Conservation (phyloP, 2,113 vertebrate genomes). For the Ascaphus truei region DNA sequence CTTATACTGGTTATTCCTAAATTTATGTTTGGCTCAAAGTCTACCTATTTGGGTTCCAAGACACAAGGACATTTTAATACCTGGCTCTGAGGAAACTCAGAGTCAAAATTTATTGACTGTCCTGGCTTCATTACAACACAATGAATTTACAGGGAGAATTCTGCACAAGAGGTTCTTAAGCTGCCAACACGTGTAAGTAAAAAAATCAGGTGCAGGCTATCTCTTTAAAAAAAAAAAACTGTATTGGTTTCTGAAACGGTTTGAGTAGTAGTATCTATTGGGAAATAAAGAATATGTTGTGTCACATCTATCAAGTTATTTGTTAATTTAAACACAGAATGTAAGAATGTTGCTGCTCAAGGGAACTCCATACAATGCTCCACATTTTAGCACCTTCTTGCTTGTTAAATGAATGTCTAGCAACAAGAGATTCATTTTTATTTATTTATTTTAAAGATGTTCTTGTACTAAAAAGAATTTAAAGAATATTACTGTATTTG, state of each 20-base stretch:
- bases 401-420: background rate
- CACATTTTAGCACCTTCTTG: conserved; percentile 10
- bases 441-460: no score
- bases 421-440: no score
- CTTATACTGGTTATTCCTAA: conserved; percentile 17
- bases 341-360: background rate
- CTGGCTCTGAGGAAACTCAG: conserved; percentile 31
- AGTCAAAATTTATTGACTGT: conserved; percentile 33
- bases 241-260: background rate
- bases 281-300: conserved; percentile 17
- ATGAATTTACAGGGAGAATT: conserved; percentile 34
- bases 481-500: no score
- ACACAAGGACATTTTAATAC: conserved; percentile 22
- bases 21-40: conserved; percentile 22
- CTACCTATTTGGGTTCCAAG: conserved; percentile 5
- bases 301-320: conserved; percentile 25
- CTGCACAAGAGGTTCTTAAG: conserved; percentile 24
- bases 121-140: conserved; percentile 9
- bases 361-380: background rate
- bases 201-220: conserved; percentile 22
- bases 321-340: conserved; percentile 8
- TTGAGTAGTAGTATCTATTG: background rate
- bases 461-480: no score
- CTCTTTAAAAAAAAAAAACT: conserved; percentile 9
- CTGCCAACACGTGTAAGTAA: conserved; percentile 19